These are phyloP conservation scores for Rhea americana DNA, from an alignment of 2,113 vertebrate species.

Conservation along the genomic window DNA sequence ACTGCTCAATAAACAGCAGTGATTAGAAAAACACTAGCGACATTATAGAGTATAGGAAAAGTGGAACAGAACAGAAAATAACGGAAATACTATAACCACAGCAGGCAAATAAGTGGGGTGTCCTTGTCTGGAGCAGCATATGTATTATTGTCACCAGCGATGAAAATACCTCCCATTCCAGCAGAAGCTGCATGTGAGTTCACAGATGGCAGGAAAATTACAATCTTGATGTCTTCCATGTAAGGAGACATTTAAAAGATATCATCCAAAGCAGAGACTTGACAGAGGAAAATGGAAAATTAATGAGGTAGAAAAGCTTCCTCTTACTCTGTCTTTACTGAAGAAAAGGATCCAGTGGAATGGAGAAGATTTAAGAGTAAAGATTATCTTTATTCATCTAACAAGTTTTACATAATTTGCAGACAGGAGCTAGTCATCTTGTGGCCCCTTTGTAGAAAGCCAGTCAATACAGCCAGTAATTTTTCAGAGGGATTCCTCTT, in stretches of 20 bases:
- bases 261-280: background rate
- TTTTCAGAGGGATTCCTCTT: background rate
- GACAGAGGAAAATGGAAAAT: conserved; percentile 2
- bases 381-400: background rate
- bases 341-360: background rate
- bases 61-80: background rate
- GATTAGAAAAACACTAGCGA: background rate
- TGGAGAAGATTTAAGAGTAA: background rate
- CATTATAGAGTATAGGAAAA: background rate
- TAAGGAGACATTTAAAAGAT: conserved; percentile 22
- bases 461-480: background rate
- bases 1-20: background rate
- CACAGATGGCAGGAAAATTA: background rate
- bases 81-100: background rate
- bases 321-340: background rate
- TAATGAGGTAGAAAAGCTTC: conserved; percentile 21
- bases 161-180: conserved; percentile 23
- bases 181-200: background rate
- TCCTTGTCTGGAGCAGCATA: background rate
- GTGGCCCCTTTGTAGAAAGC: background rate
- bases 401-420: background rate
- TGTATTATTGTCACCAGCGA: background rate
- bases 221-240: background rate
- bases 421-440: background rate
- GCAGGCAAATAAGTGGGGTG: conserved; percentile 21